phyloP scores from a whole-genome alignment of 2,797 vertebrate species.

The Gallinago solitaria region DNA sequence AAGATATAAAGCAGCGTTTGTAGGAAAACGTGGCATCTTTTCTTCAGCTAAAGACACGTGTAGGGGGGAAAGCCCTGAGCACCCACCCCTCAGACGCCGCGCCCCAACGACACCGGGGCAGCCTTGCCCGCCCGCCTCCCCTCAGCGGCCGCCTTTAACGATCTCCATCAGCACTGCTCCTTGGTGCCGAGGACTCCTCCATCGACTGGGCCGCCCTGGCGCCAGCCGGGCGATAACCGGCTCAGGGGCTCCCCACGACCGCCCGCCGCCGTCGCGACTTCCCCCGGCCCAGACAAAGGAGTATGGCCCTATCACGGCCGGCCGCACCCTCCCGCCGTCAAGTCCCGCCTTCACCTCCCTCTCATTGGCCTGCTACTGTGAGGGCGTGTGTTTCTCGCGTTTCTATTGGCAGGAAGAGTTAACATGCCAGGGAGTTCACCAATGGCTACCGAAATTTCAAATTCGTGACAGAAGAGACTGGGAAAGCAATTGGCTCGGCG shows the following conservation, averaged over 20 bases:
- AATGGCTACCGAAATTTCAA: background rate
- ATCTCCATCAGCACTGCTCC: background rate
- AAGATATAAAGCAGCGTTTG: accelerated
- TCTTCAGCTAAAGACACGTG: accelerated
- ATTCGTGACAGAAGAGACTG: accelerated
- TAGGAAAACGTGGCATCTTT: accelerated
- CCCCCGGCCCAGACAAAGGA: background rate
- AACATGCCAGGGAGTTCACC: accelerated
- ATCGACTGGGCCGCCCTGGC: background rate
- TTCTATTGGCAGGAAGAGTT: background rate
- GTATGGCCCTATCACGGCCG: background rate
- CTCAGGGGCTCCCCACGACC: accelerated
- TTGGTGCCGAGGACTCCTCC: accelerated
- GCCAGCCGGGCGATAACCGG: accelerated
- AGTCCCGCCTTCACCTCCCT: background rate
- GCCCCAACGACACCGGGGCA: background rate
- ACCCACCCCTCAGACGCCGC: accelerated
- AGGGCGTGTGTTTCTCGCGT: background rate
- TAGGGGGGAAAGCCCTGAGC: accelerated
- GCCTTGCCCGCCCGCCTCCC: background rate
- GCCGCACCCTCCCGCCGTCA: background rate
- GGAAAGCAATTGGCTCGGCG: background rate
- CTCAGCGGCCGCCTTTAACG: background rate
- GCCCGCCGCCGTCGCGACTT: accelerated
- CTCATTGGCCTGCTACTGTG: accelerated